Conservation (phyloP, 2,797 vertebrate genomes). For the Erethizon dorsatum region DNA sequence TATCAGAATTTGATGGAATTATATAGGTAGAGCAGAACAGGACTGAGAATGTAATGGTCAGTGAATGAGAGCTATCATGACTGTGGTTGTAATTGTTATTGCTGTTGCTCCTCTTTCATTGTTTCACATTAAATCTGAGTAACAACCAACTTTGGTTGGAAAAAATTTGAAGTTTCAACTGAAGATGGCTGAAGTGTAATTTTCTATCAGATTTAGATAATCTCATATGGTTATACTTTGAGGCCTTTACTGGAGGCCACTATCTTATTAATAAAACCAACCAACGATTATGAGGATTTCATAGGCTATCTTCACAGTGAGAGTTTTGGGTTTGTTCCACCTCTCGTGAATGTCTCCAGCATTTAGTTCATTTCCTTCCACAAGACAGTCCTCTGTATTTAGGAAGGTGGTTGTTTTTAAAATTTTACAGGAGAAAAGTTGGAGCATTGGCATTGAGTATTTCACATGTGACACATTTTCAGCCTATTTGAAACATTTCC, state of each 20-base stretch:
- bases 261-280: not conserved
- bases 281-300: not conserved
- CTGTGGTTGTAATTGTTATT: not conserved
- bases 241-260: not conserved
- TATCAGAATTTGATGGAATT: not conserved
- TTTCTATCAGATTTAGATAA: constrained; percentile 33
- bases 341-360: not conserved
- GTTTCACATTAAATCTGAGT: not conserved
- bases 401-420: not conserved
- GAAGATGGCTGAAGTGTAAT: not conserved
- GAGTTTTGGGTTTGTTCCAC: not conserved
- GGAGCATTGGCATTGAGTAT: not conserved
- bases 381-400: not conserved
- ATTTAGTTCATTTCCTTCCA: not conserved
- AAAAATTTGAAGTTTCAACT: constrained; percentile 15
- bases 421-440: not conserved
- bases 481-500: not conserved
- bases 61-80: not conserved
- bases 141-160: not conserved
- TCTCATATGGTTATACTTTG: not conserved
- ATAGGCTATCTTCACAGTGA: not conserved
- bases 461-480: constrained; percentile 11
- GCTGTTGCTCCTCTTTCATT: not conserved
- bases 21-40: not conserved
- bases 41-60: too few species aligned